phyloP scores from a whole-genome alignment of 2,888 invertebrate species.

The Autographa gamma region DNA sequence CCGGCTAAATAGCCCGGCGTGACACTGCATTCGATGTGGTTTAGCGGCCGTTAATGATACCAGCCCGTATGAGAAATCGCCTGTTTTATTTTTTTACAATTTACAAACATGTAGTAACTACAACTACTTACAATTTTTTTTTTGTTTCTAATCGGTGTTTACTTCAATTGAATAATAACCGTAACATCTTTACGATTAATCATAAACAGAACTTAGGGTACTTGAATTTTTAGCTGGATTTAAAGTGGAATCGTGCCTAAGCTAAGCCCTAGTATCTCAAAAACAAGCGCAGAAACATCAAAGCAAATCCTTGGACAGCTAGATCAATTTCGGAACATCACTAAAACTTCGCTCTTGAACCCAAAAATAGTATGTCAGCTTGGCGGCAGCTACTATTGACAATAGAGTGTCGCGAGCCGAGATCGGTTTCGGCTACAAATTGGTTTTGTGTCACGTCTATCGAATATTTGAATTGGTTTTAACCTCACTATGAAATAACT shows the following conservation, averaged over 20 bases:
- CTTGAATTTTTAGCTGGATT: too few species aligned
- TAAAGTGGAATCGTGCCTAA: too few species aligned
- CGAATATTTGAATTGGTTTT: slow-evolving; percentile 84
- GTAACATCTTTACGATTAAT: too few species aligned
- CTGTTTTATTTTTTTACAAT: background rate
- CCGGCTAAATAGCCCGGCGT: slow-evolving; percentile 64
- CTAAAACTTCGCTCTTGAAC: slow-evolving; percentile 6
- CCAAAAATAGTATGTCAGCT: slow-evolving; percentile 22
- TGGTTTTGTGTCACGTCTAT: slow-evolving; percentile 78
- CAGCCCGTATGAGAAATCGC: background rate
- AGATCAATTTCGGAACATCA: background rate
- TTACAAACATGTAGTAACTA: too few species aligned
- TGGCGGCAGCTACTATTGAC: slow-evolving; percentile 45
- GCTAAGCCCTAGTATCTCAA: too few species aligned
- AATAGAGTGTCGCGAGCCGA: slow-evolving; percentile 60
- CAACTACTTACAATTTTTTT: too few species aligned
- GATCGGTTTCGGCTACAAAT: slow-evolving; percentile 71
- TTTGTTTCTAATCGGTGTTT: too few species aligned
- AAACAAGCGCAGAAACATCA: background rate
- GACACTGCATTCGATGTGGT: slow-evolving; percentile 54
- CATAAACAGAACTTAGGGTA: too few species aligned
- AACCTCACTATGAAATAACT: slow-evolving; percentile 78
- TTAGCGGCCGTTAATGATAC: slow-evolving; percentile 39
- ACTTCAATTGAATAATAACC: too few species aligned
- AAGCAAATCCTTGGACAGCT: background rate